These are phyloP conservation scores for Diabrotica virgifera DNA, from an alignment of 1,140 invertebrate genomes.

Conservation along the genomic window DNA sequence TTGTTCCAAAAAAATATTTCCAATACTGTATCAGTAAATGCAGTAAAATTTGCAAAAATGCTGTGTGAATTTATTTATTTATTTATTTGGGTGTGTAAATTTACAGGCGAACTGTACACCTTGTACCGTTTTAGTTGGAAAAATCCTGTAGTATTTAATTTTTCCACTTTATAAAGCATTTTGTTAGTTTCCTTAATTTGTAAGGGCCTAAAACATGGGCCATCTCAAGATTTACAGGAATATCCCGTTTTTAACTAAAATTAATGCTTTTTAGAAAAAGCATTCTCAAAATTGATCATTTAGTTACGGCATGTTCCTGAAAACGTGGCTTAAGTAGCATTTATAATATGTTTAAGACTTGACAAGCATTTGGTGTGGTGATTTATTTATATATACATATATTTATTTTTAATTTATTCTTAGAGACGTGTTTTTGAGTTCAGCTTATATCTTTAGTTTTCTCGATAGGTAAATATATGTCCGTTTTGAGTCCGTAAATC, in stretches of 20 bases:
- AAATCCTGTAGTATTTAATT: background rate
- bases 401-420: background rate
- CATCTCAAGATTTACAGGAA: constrained; percentile 5
- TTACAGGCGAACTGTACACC: too few species aligned
- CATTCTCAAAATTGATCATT: too few species aligned
- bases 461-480: constrained; percentile 17
- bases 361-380: constrained; percentile 1
- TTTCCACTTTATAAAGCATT: background rate
- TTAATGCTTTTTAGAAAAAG: too few species aligned
- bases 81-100: too few species aligned
- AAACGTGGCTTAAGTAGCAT: background rate
- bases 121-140: too few species aligned
- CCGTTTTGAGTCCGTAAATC: background rate
- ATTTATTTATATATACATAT: background rate
- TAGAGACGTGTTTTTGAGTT: constrained; percentile 30
- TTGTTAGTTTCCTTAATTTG: background rate
- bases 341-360: background rate
- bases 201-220: constrained; percentile 2
- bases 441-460: constrained; percentile 25
- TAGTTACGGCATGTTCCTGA: background rate
- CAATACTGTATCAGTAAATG: too few species aligned
- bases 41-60: too few species aligned
- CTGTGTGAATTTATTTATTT: too few species aligned
- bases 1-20: too few species aligned
- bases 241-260: background rate